These are phyloP conservation scores for Passer domesticus DNA, from an alignment of 2,113 vertebrate species.

Conservation along the genomic window DNA sequence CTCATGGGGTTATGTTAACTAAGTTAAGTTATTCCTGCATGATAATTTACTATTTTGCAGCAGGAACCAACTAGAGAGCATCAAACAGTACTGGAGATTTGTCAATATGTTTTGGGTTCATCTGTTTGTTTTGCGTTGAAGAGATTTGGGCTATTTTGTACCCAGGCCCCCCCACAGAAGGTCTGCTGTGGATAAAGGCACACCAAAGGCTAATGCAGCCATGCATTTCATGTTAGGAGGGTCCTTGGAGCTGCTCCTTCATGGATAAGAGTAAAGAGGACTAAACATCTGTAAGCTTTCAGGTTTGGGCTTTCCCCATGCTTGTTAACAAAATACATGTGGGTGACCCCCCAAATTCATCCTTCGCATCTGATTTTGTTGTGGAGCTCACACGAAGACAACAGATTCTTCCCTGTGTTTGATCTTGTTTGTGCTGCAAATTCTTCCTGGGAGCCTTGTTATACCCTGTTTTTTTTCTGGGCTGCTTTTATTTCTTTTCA, in stretches of 20 bases:
- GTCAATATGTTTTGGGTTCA: neutral
- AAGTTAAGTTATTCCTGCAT: neutral
- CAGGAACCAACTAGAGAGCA: neutral
- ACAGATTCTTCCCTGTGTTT: neutral
- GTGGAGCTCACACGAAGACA: neutral
- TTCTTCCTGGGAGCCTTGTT: neutral
- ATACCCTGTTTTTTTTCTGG: neutral
- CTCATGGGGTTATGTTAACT: neutral
- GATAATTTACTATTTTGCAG: neutral
- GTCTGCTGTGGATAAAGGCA: neutral
- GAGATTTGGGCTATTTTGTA: neutral
- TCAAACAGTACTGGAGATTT: neutral
- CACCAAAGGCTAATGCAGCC: rapidly evolving
- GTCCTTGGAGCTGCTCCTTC: neutral
- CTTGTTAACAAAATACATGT: neutral
- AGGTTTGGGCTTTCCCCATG: neutral
- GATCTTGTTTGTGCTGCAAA: neutral
- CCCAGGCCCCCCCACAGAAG: rapidly evolving
- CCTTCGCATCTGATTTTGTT: neutral
- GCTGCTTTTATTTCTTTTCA: neutral
- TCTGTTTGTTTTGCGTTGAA: neutral
- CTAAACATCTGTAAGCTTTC: neutral
- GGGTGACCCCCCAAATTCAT: neutral
- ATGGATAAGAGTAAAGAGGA: neutral
- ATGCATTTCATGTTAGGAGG: neutral